Evolutionary conservation across 2,888 invertebrate species (phyloP).

Genomic region (Yponomeuta sedellus): DNA sequence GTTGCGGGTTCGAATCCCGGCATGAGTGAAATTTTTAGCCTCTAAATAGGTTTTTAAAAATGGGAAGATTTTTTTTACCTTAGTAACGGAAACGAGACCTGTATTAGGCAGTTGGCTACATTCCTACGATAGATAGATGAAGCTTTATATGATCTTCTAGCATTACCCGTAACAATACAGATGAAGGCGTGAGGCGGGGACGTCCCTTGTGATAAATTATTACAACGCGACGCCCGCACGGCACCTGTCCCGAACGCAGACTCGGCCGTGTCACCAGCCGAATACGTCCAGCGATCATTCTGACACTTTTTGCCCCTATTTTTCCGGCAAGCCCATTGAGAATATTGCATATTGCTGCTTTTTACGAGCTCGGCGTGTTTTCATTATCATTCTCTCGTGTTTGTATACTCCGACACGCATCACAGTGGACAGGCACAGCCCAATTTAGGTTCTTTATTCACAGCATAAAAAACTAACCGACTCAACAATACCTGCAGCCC

Average conservation of each 20-base stretch:
- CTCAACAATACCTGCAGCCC: too few relatives aligned
- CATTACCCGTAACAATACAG: not conserved
- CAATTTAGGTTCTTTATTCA: not conserved
- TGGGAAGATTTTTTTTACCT: too few relatives aligned
- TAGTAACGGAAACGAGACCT: too few relatives aligned
- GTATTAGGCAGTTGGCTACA: too few relatives aligned
- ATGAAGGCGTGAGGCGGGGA: not conserved
- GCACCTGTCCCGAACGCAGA: not conserved
- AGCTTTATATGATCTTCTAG: too few relatives aligned
- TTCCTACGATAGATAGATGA: too few relatives aligned
- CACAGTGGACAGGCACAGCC: not conserved
- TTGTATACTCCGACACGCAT: not conserved
- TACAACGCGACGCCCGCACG: not conserved
- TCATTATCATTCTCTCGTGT: not conserved
- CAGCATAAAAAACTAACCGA: too few relatives aligned
- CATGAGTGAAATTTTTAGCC: too few relatives aligned
- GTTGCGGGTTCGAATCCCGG: too few relatives aligned
- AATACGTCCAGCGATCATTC: not conserved
- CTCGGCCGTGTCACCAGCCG: not conserved
- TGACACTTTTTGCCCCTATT: not conserved
- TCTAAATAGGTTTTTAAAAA: too few relatives aligned
- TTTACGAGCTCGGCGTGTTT: not conserved
- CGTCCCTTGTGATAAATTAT: not conserved
- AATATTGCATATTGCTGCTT: slow-evolving; percentile 1
- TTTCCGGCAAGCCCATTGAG: not conserved